Evolutionary conservation across 2,888 invertebrate genomes (phyloP).

Genomic region (Alloplasta piceator): DNA sequence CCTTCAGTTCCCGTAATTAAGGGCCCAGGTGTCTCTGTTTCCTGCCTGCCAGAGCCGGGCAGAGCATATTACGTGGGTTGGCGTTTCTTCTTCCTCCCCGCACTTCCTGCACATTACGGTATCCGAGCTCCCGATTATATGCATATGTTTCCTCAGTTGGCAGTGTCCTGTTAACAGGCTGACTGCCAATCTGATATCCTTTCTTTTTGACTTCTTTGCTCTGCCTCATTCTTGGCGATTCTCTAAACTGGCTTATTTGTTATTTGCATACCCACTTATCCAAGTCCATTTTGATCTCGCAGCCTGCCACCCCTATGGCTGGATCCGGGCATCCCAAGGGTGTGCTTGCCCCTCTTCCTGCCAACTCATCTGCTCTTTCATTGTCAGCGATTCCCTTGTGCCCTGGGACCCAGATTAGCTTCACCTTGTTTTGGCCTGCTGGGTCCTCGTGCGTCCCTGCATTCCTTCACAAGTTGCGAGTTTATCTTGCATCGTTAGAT

Average conservation of each 20-base stretch:
- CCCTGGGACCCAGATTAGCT: conserved; percentile 21
- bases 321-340: not conserved
- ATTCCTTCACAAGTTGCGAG: not conserved
- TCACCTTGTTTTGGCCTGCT: not conserved
- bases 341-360: conserved; percentile 3
- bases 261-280: not conserved
- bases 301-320: too few species aligned
- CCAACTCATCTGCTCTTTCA: conserved; percentile 21
- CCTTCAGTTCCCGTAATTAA: too few species aligned
- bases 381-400: conserved; percentile 15
- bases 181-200: too few species aligned
- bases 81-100: too few species aligned
- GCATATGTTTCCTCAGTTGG: too few species aligned
- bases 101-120: not conserved
- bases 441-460: not conserved
- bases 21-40: too few species aligned
- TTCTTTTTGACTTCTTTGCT: not conserved
- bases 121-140: too few species aligned
- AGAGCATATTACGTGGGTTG: too few species aligned
- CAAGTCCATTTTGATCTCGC: not conserved
- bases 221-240: not conserved
- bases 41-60: too few species aligned
- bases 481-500: not conserved
- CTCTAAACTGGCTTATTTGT: not conserved
- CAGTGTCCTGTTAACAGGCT: too few species aligned